Percentiles rank a stretch among this genome's conserved stretches.
Conservation (phyloP, 92 coral and sea anemone species). For the Desmophyllum pertusum region DNA sequence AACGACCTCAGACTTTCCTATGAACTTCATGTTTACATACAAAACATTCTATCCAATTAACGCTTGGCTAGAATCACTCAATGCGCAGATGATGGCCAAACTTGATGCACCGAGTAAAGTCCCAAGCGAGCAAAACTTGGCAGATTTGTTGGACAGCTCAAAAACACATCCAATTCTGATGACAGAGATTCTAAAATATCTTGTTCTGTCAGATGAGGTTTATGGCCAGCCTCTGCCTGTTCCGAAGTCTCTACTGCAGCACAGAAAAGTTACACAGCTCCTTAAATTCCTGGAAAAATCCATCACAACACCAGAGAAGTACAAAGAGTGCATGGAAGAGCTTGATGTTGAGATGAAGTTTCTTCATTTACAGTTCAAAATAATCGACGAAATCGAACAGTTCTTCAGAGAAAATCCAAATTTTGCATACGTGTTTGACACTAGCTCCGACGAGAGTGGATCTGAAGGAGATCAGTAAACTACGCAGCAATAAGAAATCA, state of each 20-base stretch:
- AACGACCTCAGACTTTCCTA: slow-evolving; percentile 42
- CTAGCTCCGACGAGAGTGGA: slow-evolving; percentile 41
- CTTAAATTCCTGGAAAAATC: slow-evolving; percentile 52
- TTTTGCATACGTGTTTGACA: slow-evolving; percentile 36
- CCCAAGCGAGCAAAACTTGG: slow-evolving; percentile 41
- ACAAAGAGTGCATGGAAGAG: slow-evolving; percentile 41
- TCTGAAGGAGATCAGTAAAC: slow-evolving; percentile 36
- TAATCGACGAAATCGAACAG: slow-evolving; percentile 52
- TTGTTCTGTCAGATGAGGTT: slow-evolving; percentile 53
- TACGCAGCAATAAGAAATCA: neutral
- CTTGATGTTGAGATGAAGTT: slow-evolving; percentile 63
- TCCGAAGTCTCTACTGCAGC: slow-evolving; percentile 54
- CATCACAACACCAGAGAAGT: slow-evolving; percentile 46
- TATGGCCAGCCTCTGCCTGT: slow-evolving; percentile 56
- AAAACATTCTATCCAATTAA: slow-evolving; percentile 49
- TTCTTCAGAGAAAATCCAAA: slow-evolving; percentile 52
- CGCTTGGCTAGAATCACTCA: slow-evolving; percentile 57
- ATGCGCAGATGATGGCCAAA: slow-evolving; percentile 51
- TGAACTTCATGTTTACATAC: slow-evolving; percentile 65
- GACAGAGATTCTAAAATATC: slow-evolving; percentile 64
- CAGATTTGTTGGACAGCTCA: slow-evolving; percentile 42
- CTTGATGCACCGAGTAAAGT: slow-evolving; percentile 53
- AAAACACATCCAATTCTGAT: slow-evolving; percentile 58
- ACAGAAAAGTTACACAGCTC: slow-evolving; percentile 37
- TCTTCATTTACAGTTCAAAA: slow-evolving; percentile 65